Evolutionary conservation across 2,113 vertebrate species (phyloP).

Genomic region (Aegypius monachus): DNA sequence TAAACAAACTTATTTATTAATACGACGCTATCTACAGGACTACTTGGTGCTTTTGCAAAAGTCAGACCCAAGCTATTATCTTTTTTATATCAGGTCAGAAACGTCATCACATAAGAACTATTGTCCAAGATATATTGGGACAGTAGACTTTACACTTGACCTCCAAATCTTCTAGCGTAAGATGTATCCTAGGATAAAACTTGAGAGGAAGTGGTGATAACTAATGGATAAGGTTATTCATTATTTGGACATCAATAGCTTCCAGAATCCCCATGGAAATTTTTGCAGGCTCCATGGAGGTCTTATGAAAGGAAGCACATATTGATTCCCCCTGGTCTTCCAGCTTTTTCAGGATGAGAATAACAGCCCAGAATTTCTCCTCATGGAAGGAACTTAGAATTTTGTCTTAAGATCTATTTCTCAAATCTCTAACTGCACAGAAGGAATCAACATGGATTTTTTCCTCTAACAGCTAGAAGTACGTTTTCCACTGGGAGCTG

Average conservation of each 20-base stretch:
- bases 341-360: neutral
- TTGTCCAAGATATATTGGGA: neutral
- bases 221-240: neutral
- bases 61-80: neutral
- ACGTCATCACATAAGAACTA: neutral
- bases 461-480: neutral
- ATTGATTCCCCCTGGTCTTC: neutral
- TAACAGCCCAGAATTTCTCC: neutral
- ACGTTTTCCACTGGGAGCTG: neutral
- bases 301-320: neutral
- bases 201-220: neutral
- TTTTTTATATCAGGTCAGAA: neutral
- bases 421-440: neutral
- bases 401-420: neutral
- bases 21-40: neutral
- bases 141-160: neutral
- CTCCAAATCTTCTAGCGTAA: neutral
- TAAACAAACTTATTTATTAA: neutral
- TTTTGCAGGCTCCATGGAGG: neutral
- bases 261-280: neutral
- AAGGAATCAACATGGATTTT: neutral
- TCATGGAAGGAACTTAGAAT: neutral
- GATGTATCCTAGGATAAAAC: neutral
- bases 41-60: fast-evolving
- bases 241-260: neutral